These are phyloP conservation scores for Macropis europaea DNA, from an alignment of 2,888 invertebrate species.

Conservation along the genomic window DNA sequence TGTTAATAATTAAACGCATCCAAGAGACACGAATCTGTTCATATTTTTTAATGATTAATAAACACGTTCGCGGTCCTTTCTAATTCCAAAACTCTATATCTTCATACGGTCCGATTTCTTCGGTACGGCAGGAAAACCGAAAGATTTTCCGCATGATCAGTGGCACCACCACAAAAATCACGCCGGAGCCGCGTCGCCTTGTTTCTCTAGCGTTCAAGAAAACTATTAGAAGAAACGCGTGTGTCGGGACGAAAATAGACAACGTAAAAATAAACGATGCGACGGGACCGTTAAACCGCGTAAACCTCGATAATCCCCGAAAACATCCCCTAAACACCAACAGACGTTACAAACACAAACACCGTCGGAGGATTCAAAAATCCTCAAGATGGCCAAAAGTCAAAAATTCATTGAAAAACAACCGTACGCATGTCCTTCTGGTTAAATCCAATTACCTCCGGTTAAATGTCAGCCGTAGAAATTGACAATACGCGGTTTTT, in stretches of 20 bases:
- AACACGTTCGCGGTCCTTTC: background rate
- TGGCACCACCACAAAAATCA: background rate
- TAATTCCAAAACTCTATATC: background rate
- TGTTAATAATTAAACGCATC: no score
- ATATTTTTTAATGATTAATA: background rate
- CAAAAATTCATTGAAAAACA: constrained; percentile 23
- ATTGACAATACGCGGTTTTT: no score
- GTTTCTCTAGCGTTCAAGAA: constrained; percentile 20
- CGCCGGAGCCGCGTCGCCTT: background rate
- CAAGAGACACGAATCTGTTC: no score
- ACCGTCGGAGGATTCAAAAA: background rate
- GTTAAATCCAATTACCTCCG: background rate
- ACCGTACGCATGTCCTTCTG: background rate
- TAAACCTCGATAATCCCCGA: no score
- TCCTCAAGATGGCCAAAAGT: constrained; percentile 42
- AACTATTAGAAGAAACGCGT: constrained; percentile 36
- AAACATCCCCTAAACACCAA: no score
- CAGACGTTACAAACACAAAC: background rate
- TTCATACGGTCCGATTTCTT: background rate
- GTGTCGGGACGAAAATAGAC: constrained; percentile 34
- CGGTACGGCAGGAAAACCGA: background rate
- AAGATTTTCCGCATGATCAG: background rate
- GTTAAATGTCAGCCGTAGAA: background rate
- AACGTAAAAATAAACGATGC: constrained; percentile 35
- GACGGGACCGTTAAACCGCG: no score